Base-by-base conservation (phyloP, 2,888 invertebrate genomes). In the Perizoma flavofasciatum region DNA sequence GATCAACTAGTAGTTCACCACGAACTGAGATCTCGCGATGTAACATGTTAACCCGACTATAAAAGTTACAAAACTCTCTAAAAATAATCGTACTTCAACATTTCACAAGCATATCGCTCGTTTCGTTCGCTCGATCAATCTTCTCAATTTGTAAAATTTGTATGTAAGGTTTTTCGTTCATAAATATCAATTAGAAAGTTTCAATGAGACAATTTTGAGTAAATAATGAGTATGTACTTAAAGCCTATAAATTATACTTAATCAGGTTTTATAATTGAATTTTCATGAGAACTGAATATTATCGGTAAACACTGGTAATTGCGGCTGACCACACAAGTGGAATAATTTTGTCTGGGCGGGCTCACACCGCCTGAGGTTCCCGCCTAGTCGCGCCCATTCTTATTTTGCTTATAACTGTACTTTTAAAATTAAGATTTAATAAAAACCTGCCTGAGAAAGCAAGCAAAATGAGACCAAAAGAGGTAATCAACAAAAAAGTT, bases 261-360 rank as follows among this genome's bases (percentile, higher is more conserved):
- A 48, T 40, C 41, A 45, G 40, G 51, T 41, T 57, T 62, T 39
- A 37, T 44, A 52, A 62, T 55, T 58, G 41, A 62, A 52, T 58
- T 62, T 62, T 62, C 48, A 49, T 51, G 51, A 41, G 51, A 62
- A 46, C 62, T 58, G 52, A 50, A 60, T 45, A 61, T 61, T 66
- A 67, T 63, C 56, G 58, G 64, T 66, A 63, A 63, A 62, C 63
- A 61, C 55, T 56, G 51, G 71, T 75, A 78, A 76, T 78, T 75
- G 74, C 70, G 61, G 65, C 53, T 74, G 85, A 74, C 86, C 86
- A 85, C 86, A 86, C 86, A 85, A 65, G 83, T 70, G 61, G 85
- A 65, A 76, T 73, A 71, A 75, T 81, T 79, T 69, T 75, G 74
- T 77, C 72, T 73, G 77, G 77, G 78, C 78, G 76, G 74, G 61